Evolutionary conservation across 2,113 vertebrate genomes (phyloP), one percentile per base, ranked within the genome.

Genomic region (Calyptomena viridis): DNA sequence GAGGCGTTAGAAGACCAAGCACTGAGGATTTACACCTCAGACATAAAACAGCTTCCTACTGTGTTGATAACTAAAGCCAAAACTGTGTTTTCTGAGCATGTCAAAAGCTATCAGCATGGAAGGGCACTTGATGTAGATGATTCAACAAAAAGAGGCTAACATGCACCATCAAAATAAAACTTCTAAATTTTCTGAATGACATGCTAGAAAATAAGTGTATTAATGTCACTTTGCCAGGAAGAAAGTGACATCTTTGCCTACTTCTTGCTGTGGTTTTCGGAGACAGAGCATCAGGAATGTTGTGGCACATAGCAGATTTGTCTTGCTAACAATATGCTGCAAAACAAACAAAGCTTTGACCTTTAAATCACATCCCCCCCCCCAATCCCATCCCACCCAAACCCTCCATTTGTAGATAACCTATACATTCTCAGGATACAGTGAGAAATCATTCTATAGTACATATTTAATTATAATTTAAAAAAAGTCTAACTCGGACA

Each of bases 401-500:
- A n/a, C 94, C 76, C 73, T 63, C 72, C 90, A 83, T 82, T 69
- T 88, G 89, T 89, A 95, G 83, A 97, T 95, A 96, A 90, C 44
- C 96, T 97, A 94, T 96, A 96, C 95, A 97, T 94, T 97, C 94
- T 95, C 62, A 60, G 85, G 81, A 97, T 97, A 97, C 87, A 95
- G 71, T 75, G 91, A 97, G 93, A 94, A 95, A 95, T 87, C 88
- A 81, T 93, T 96, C 95, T 98, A 98, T 94, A 84, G 67, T 96
- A 98, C 93, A 97, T 88, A 90, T 97, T 97, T 97, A 94, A 72
- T 97, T 95, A 97, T 96, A 94, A 97, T 96, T 97, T 95, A 17
- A 95, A 98, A n/a, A 97, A 98, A 97, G 66, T 96, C 97, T 97
- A 97, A 96, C 96, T 97, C 68, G 35, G 85, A 97, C 95, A 97